Evolutionary conservation across 2,888 invertebrate genomes (phyloP).

Genomic region (Cremastobaeus sp.): DNA sequence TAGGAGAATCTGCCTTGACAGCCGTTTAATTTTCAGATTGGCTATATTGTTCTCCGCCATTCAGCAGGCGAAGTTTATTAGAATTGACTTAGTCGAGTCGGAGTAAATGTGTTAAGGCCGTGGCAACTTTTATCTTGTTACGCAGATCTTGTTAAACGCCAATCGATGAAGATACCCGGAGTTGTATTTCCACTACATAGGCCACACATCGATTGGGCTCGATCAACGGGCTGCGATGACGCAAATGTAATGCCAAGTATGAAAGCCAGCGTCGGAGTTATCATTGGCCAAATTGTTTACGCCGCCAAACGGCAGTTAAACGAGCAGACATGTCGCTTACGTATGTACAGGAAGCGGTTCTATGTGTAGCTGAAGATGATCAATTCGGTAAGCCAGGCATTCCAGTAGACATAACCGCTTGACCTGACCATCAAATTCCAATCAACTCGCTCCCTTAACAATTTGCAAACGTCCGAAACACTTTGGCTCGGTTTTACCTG

Average conservation of each 20-base stretch:
- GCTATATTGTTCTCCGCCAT: slow-evolving; percentile 13
- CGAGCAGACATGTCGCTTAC: slow-evolving; percentile 25
- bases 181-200: slow-evolving; percentile 35
- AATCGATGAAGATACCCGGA: slow-evolving; percentile 18
- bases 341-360: slow-evolving; percentile 1
- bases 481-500: slow-evolving; percentile 42
- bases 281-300: slow-evolving; percentile 42
- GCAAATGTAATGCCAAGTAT: slow-evolving; percentile 26
- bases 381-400: slow-evolving; percentile 67
- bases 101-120: slow-evolving; percentile 29
- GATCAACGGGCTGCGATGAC: slow-evolving; percentile 8
- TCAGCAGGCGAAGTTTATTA: slow-evolving; percentile 25
- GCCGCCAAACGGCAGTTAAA: slow-evolving; percentile 19
- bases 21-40: slow-evolving; percentile 26
- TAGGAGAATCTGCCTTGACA: no score
- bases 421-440: slow-evolving; percentile 64
- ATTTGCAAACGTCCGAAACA: slow-evolving; percentile 38
- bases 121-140: slow-evolving; percentile 32
- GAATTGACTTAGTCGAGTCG: slow-evolving; percentile 18
- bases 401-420: slow-evolving; percentile 72
- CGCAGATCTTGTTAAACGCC: slow-evolving; percentile 26
- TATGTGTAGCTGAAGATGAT: slow-evolving; percentile 49
- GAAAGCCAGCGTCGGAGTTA: slow-evolving; percentile 28
- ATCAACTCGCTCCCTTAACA: slow-evolving; percentile 38
- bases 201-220: slow-evolving; percentile 21